Evolutionary conservation across 2,888 invertebrate genomes (phyloP).

Genomic region (Harpalus rubripes): DNA sequence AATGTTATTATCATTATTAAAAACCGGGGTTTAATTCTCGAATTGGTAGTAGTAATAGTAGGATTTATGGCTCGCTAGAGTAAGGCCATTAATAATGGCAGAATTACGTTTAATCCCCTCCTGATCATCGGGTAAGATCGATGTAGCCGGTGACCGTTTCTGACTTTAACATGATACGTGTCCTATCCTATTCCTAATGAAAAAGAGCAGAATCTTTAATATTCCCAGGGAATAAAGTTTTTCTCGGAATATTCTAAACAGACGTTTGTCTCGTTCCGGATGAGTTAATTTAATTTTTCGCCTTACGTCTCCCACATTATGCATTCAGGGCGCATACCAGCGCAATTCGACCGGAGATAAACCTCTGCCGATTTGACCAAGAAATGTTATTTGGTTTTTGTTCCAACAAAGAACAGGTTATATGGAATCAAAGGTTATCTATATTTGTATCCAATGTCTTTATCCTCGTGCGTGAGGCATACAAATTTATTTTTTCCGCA

Average conservation of each 20-base stretch:
- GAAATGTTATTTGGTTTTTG: not conserved
- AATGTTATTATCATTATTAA: not conserved
- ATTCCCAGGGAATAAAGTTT: slow-evolving; percentile 28
- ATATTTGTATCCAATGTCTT: too few species aligned
- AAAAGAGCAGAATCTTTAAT: not conserved
- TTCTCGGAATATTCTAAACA: slow-evolving; percentile 40
- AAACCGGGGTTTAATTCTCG: not conserved
- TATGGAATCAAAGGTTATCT: too few species aligned
- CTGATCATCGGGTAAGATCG: slow-evolving; percentile 18
- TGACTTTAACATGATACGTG: not conserved
- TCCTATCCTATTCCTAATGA: not conserved
- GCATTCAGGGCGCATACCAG: slow-evolving; percentile 21
- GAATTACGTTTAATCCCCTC: not conserved
- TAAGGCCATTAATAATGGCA: slow-evolving; percentile 8
- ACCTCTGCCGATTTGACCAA: not conserved
- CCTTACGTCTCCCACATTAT: slow-evolving; percentile 29
- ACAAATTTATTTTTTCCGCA: too few species aligned
- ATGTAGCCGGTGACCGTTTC: not conserved
- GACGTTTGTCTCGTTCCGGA: slow-evolving; percentile 42
- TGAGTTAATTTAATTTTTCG: slow-evolving; percentile 50
- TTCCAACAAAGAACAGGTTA: not conserved
- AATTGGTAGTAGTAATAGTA: not conserved
- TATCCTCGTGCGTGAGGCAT: too few species aligned
- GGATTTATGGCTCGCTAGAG: not conserved
- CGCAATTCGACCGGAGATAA: not conserved